Evolutionary conservation across 2,113 vertebrate genomes (phyloP), one percentile per base, ranked within the genome.

Genomic region (Origma solitaria): DNA sequence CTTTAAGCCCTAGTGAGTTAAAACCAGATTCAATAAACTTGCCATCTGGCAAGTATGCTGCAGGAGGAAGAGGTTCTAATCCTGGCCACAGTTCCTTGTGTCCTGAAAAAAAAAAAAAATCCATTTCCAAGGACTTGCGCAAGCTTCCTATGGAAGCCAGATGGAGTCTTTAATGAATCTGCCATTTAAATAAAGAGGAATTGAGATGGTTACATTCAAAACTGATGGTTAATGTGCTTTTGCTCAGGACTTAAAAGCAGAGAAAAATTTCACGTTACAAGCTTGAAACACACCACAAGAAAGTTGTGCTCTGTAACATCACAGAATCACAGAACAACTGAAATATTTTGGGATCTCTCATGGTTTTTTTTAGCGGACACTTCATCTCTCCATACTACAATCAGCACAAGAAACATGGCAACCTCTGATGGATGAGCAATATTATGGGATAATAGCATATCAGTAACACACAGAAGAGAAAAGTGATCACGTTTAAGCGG

Each of bases 101-200:
- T 84, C 83, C 91, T 85, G 20, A 30, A 84, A 82, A 82, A 69
- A 57, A 40, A 40, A 47, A 10, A 45, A 24, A 85, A 86, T 71
- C 73, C 33, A 91, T 79, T 93, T 94, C 58, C 53, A 89, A 72
- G 42, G 89, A 87, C 86, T 89, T 69, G 69, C 76, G 70, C 40
- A 87, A 92, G 77, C 57, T 94, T 89, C 89, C 95, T 92, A 87
- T 95, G 65, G 89, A 97, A 95, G 91, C 84, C 94, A 96, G 94
- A 96, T 95, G 94, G 83, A 97, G 69, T 49, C 89, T 94, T 94
- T 94, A 96, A 94, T 92, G 64, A 90, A 94, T 91, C 49, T 91
- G 64, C 80, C 83, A 88, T 77, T 95, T 92, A 92, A 86, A 94
- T 90, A 86, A 93, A 81, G 49, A 92, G 72, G 69, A 94, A 58